Conservation (phyloP, 53 echinoderm and acorn worm genomes). For the Actinopyga echinites region DNA sequence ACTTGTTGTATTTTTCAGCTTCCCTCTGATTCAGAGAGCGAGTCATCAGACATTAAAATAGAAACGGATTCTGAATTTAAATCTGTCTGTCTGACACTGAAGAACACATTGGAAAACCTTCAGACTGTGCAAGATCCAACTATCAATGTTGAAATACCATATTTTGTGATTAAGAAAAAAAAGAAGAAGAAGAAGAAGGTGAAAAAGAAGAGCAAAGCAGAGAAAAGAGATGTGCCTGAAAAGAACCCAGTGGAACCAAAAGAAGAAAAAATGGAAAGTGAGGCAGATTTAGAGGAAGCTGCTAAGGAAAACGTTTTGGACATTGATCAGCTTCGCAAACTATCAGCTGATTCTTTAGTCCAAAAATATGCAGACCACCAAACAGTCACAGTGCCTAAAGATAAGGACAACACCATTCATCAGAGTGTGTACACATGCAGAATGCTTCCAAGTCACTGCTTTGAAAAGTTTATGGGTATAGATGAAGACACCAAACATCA, state of each 20-base stretch:
- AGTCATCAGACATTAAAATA: slow-evolving; percentile 36
- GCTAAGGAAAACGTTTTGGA: slow-evolving; percentile 63
- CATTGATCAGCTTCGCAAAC: slow-evolving; percentile 80
- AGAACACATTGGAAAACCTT: slow-evolving; percentile 26
- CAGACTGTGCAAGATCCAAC: slow-evolving; percentile 34
- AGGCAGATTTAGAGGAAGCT: not conserved
- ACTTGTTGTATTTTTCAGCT: not conserved
- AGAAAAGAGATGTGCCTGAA: not conserved
- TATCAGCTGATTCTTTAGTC: slow-evolving; percentile 77
- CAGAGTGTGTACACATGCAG: slow-evolving; percentile 88
- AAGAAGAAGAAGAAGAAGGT: slow-evolving; percentile 35
- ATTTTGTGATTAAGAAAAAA: slow-evolving; percentile 32
- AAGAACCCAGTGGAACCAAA: not conserved
- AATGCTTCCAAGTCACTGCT: slow-evolving; percentile 90
- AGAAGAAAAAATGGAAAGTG: not conserved
- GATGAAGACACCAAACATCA: slow-evolving; percentile 80
- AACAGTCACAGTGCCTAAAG: slow-evolving; percentile 74
- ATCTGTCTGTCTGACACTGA: slow-evolving; percentile 25
- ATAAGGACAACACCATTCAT: slow-evolving; percentile 45
- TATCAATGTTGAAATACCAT: slow-evolving; percentile 39
- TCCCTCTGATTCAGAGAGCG: slow-evolving; percentile 26
- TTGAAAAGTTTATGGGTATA: slow-evolving; percentile 86
- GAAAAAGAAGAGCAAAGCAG: slow-evolving; percentile 6
- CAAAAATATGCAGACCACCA: slow-evolving; percentile 74
- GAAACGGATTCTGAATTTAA: slow-evolving; percentile 30